phyloP scores from a whole-genome alignment of 1,140 invertebrate species.

The Manduca sexta region DNA sequence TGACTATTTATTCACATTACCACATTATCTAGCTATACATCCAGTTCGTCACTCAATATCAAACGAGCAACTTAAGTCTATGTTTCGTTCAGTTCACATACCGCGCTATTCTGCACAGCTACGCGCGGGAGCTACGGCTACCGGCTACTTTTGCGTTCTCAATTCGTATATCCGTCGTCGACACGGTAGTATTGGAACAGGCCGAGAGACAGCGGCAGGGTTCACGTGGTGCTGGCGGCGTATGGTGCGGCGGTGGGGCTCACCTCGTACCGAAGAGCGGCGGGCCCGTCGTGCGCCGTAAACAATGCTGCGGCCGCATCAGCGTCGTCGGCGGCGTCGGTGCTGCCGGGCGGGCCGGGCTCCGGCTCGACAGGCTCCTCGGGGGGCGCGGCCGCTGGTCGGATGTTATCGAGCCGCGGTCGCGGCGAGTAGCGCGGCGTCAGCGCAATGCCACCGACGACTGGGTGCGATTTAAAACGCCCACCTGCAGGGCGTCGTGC shows the following conservation, averaged over 20 bases:
- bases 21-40: conserved; percentile 54
- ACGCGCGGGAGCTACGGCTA: conserved; percentile 9
- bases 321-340: conserved; percentile 12
- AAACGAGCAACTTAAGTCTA: conserved; percentile 28
- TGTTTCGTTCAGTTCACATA: conserved; percentile 28
- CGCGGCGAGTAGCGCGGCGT: conserved; percentile 67
- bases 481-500: conserved; percentile 67
- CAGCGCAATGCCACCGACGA: conserved; percentile 67
- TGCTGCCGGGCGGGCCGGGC: conserved; percentile 19
- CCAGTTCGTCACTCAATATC: conserved; percentile 27
- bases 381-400: conserved; percentile 58
- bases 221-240: conserved; percentile 39
- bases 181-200: conserved; percentile 11
- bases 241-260: conserved; percentile 27
- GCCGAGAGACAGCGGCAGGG: conserved; percentile 8
- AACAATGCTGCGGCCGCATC: background rate
- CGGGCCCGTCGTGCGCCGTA: conserved; percentile 8
- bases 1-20: conserved; percentile 49
- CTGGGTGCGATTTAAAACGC: conserved; percentile 70
- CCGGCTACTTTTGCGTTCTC: conserved; percentile 21
- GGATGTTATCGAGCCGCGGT: conserved; percentile 56
- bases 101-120: conserved; percentile 19
- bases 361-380: conserved; percentile 49
- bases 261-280: conserved; percentile 20
- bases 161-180: conserved; percentile 8